Percentiles rank a stretch among this genome's conserved stretches.
phyloP scores from a whole-genome alignment of 2,797 vertebrate species.

The Chrysolophus pictus region DNA sequence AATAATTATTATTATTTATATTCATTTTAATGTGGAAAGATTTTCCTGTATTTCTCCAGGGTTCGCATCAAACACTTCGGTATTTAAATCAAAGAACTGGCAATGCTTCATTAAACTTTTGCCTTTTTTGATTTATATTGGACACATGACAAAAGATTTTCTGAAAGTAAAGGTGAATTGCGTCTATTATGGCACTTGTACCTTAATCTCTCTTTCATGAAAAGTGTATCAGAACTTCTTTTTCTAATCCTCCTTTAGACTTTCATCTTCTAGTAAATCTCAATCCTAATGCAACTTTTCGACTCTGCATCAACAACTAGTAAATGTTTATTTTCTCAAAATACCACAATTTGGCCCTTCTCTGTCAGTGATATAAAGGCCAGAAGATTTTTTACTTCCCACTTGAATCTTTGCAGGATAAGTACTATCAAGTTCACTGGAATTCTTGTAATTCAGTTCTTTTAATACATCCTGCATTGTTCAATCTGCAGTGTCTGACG shows the following conservation, averaged over 20 bases:
- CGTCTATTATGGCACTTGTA: neutral
- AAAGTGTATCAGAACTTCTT: neutral
- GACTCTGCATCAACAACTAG: neutral
- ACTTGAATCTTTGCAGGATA: neutral
- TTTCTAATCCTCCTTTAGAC: neutral
- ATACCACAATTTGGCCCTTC: neutral
- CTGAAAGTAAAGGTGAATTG: neutral
- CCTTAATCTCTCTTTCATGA: neutral
- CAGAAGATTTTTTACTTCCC: neutral
- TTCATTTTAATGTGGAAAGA: neutral
- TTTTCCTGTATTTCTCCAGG: neutral
- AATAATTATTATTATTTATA: neutral
- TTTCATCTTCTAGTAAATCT: neutral
- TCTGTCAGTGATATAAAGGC: neutral
- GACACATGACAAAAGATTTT: neutral
- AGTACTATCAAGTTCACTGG: neutral
- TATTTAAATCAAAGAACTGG: neutral
- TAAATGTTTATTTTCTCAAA: neutral
- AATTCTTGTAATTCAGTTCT: neutral
- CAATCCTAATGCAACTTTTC: neutral
- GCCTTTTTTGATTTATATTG: neutral
- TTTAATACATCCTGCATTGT: neutral
- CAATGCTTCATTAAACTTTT: neutral
- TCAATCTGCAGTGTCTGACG: neutral
- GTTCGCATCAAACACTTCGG: neutral